Base-by-base conservation (phyloP, 2,113 vertebrate species). In the Passer montanus region DNA sequence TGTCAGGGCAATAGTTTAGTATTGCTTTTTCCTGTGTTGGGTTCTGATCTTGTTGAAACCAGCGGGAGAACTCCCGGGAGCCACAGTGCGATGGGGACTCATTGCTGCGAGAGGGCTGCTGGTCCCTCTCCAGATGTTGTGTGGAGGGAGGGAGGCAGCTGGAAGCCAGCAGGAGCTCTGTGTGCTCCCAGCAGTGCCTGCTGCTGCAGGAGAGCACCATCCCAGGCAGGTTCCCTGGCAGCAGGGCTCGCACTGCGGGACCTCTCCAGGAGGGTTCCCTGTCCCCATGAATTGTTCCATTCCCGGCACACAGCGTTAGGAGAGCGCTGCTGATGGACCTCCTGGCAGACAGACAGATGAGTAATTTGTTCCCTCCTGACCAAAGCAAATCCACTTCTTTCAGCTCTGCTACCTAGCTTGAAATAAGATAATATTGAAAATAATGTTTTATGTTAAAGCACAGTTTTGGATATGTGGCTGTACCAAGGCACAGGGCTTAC, bases 401-500 rank as follows among this genome's bases (percentile, higher is more conserved):
- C 80, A 84, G 64, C 66, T 89, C 37, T 82, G 79, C 76, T 67
- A 78, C 90, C 85, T 94, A 35, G 52, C 73, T 84, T 66, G 58
- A 64, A 84, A 72, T 30, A 60, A 83, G 56, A 44, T 84, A 86
- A 84, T 76, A 80, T 41, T 33, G 69, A 89, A 93, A 94, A 94
- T 70, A n/a, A 20, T 60, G 37, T 91, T 92, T 94, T 72, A 6
- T 64, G 19, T 79, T 77, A 63, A 75, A 95, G 60, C 26, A 3
- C 50, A 24, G 3, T 79, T 82, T 84, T 12, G 73, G 83, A 14
- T 75, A 84, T 13, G n/a, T 92, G 83, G 86, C 73, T 75, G 44
- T 89, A 96, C 56, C 49, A 28, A 90, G 85, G 66, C 68, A 22
- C 64, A 72, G 93, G 90, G 94, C 90, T 96, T 94, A 84, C 83